A percentile compares a stretch with the other conserved stretches of the same genome.
phyloP scores from a whole-genome alignment of 2,888 invertebrate species.

The Pemphredon lugubris region DNA sequence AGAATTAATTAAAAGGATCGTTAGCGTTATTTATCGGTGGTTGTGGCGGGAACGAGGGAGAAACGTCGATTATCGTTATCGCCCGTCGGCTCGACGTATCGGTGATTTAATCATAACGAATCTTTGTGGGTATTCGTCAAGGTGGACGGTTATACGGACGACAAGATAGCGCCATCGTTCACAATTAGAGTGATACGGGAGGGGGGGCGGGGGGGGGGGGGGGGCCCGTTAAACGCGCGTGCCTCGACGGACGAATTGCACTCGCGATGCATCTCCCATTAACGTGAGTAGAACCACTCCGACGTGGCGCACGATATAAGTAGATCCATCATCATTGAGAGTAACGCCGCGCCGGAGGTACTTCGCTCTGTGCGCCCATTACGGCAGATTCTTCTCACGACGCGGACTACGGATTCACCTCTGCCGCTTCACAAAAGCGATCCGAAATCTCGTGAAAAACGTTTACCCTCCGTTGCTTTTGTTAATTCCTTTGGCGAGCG shows the following conservation, averaged over 20 bases:
- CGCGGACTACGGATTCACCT: conserved; percentile 32
- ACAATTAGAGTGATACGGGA: conserved; percentile 47
- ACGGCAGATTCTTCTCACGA: conserved; percentile 41
- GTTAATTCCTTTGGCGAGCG: no score
- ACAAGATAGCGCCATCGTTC: conserved; percentile 33
- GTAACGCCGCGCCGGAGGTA: conserved; percentile 28
- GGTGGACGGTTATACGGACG: conserved; percentile 15
- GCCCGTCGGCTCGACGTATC: neutral
- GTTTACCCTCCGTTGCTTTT: neutral
- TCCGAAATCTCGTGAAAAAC: conserved; percentile 11
- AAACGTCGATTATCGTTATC: conserved; percentile 40
- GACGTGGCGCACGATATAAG: conserved; percentile 47
- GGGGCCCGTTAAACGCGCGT: conserved; percentile 23
- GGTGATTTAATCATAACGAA: conserved; percentile 23
- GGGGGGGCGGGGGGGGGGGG: no score
- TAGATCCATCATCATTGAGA: conserved; percentile 61
- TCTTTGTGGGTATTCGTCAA: conserved; percentile 31
- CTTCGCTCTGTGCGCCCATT: conserved; percentile 39
- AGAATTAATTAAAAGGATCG: conserved; percentile 34
- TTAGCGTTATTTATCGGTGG: conserved; percentile 30
- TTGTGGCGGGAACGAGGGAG: conserved; percentile 5
- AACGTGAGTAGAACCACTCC: conserved; percentile 31
- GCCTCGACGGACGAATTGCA: conserved; percentile 37
- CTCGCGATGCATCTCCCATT: conserved; percentile 43
- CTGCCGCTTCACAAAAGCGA: conserved; percentile 8